Evolutionary conservation across 92 coral and sea anemone species (phyloP), one percentile per base, ranked within the genome.

Genomic region (Micromussa lordhowensis): DNA sequence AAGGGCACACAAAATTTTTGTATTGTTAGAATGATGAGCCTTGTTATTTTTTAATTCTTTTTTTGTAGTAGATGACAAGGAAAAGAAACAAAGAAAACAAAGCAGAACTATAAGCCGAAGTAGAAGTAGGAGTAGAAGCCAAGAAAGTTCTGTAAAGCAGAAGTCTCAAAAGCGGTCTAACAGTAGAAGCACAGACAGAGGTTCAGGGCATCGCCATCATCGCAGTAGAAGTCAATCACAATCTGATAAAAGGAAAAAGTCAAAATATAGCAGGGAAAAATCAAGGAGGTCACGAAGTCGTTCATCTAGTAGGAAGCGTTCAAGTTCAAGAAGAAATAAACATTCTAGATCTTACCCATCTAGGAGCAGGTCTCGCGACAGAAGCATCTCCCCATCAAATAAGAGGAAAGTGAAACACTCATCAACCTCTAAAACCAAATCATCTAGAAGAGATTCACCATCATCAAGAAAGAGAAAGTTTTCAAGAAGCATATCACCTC

Each of bases 261-360:
- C 74, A 26, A 77, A 55, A 28, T 32, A 61, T 44, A 5, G 14
- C 28, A 61, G 31, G 0, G 82, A 63, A 64, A 48, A 29, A 76
- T 63, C 82, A 77, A 85, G 38, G 64, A 77, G 75, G 17, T 85
- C 88, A 76, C 76, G 88, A 85, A 85, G 88, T 77, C 35, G 82
- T 44, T 85, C 82, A 40, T 24, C 75, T 29, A 40, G 76, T 22
- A 76, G 48, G 12, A 76, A 59, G 31, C 82, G 8, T 44, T 85
- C 76, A 75, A 38, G 82, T 34, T 8, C 75, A 59, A 85, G 28
- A 7, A 85, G 66, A 64, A 63, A 59, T 14, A 85, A 22, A 38
- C 58, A 76, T 49, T 59, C 49, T 1, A 85, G 77, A 19, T 61
- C 55, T 40, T 48, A 24, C 35, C 22, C 61, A 7, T 28, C 88